A percentile compares a stretch with the other conserved stretches of the same genome.
Evolutionary conservation across 37 sponge, comb jelly and placozoan species (phyloP).

Genomic region (Chondrilla cf. caribensis): DNA sequence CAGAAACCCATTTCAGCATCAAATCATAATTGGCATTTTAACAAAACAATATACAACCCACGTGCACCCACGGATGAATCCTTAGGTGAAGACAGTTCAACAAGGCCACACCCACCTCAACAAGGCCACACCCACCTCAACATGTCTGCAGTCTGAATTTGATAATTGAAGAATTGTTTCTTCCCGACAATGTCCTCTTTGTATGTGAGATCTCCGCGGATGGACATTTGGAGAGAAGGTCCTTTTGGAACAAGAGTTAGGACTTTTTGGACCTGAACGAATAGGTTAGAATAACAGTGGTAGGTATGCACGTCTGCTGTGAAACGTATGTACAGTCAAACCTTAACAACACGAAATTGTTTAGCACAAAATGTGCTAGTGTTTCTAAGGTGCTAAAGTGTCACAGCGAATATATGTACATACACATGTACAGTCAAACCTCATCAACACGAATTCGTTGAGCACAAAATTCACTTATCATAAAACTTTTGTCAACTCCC

Average conservation of each 20-base stretch:
- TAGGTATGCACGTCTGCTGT: no score
- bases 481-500: no score
- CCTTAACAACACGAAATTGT: no score
- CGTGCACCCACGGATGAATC: no score
- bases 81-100: not conserved
- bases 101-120: not conserved
- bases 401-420: not conserved
- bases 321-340: no score
- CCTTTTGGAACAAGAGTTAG: slow-evolving; percentile 32
- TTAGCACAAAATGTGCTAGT: no score
- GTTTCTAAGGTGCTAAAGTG: not conserved
- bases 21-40: no score
- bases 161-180: slow-evolving; percentile 65
- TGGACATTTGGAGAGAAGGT: slow-evolving; percentile 63
- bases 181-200: slow-evolving; percentile 42
- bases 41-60: no score
- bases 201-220: slow-evolving; percentile 64
- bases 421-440: not conserved
- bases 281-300: not conserved
- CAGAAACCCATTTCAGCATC: no score
- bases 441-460: no score
- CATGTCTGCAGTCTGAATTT: slow-evolving; percentile 48
- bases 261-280: slow-evolving; percentile 6
- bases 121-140: slow-evolving; percentile 50
- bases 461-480: no score